Conservation (phyloP, 2,888 invertebrate genomes). For the Caenorhabditis sp. region DNA sequence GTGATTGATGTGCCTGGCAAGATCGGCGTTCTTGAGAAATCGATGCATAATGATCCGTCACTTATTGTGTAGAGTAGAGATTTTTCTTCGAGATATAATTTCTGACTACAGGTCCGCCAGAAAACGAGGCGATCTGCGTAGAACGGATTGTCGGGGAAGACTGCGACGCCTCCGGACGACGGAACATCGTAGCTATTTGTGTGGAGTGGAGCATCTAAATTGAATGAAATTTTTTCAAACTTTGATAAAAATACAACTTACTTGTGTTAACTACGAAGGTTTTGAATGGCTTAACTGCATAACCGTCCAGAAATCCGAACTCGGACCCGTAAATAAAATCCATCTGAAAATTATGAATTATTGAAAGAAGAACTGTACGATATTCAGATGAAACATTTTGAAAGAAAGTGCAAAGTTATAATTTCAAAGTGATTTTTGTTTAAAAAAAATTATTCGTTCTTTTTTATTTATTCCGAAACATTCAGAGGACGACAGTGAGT, state of each 20-base stretch:
- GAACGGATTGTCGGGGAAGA: conserved; percentile 41
- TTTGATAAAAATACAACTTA: conserved; percentile 20
- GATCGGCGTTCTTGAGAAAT: conserved; percentile 61
- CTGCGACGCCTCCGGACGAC: conserved; percentile 58
- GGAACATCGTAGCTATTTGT: conserved; percentile 47
- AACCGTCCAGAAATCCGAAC: conserved; percentile 35
- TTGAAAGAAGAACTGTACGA: too few species aligned
- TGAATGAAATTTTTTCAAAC: background rate
- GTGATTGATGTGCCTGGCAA: conserved; percentile 53
- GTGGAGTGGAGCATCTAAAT: conserved; percentile 63
- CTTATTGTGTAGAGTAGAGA: conserved; percentile 47
- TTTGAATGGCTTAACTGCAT: conserved; percentile 36
- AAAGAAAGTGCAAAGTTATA: background rate
- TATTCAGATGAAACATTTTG: too few species aligned
- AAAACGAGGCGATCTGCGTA: conserved; percentile 61
- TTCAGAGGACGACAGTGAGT: too few species aligned
- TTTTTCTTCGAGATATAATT: conserved; percentile 60
- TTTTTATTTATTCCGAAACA: too few species aligned
- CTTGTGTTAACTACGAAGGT: conserved; percentile 57
- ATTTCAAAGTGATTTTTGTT: background rate
- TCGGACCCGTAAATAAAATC: conserved; percentile 47
- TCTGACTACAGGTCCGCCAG: conserved; percentile 63
- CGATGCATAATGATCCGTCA: conserved; percentile 57
- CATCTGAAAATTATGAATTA: conserved; percentile 17
- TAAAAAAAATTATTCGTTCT: background rate